phyloP scores from a whole-genome alignment of 2,113 vertebrate species.

The Mus pahari region DNA sequence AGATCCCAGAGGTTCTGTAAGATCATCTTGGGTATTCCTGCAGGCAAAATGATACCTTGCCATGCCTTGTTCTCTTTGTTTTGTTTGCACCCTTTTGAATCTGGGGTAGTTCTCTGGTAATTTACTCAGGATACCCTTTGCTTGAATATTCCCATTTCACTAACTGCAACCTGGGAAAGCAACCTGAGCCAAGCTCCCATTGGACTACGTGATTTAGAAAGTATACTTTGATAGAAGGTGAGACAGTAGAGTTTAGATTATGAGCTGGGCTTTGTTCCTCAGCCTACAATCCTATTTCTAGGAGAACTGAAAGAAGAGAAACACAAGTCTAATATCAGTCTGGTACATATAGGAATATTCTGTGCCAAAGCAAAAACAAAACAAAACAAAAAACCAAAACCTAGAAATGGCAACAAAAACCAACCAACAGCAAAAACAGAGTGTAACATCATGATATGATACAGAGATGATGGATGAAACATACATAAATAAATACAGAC shows the following conservation, averaged over 20 bases:
- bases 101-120: not conserved
- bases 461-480: not conserved
- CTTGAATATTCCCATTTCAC: not conserved
- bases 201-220: not conserved
- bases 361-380: not conserved
- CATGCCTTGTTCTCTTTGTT: not conserved
- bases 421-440: not conserved
- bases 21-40: not conserved
- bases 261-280: not conserved
- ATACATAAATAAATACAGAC: not conserved
- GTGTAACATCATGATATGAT: not conserved
- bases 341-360: not conserved
- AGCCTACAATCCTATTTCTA: not conserved
- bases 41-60: not conserved
- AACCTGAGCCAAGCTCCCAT: not conserved
- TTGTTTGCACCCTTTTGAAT: not conserved
- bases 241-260: not conserved
- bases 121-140: not conserved
- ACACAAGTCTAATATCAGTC: not conserved
- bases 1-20: not conserved
- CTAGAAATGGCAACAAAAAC: not conserved
- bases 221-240: not conserved
- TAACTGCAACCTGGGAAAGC: not conserved
- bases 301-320: not conserved
- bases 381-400: not conserved